phyloP scores from a whole-genome alignment of 1,140 invertebrate species.

The Megathymus violae region DNA sequence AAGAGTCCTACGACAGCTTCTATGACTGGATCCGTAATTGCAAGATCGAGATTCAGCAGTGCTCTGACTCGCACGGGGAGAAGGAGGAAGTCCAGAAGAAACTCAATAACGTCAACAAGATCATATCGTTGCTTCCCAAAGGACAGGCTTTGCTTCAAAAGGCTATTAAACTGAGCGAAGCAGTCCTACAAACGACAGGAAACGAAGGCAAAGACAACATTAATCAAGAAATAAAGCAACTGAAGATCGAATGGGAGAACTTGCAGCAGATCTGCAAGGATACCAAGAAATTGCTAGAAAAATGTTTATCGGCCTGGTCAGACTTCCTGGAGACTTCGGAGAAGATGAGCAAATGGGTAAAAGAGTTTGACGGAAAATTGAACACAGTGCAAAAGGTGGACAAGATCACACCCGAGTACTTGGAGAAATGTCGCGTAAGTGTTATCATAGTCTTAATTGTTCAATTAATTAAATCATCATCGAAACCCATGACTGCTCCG shows the following conservation, averaged over 20 bases:
- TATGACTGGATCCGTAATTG: conserved; percentile 94
- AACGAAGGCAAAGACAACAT: conserved; percentile 94
- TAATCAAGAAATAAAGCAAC: conserved; percentile 92
- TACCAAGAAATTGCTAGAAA: conserved; percentile 89
- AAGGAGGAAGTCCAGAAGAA: conserved; percentile 90
- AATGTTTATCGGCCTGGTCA: conserved; percentile 94
- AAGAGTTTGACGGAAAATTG: conserved; percentile 88
- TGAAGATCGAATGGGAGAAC: conserved; percentile 95
- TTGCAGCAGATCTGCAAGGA: conserved; percentile 92
- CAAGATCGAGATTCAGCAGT: conserved; percentile 92
- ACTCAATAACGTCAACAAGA: conserved; percentile 88
- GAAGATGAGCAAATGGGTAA: conserved; percentile 91
- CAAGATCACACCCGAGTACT: conserved; percentile 91
- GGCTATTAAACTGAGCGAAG: conserved; percentile 90
- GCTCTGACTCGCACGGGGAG: conserved; percentile 93
- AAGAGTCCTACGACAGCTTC: conserved; percentile 91
- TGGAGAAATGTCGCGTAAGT: conserved; percentile 89
- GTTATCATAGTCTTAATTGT: conserved; percentile 8
- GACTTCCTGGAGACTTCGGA: conserved; percentile 92
- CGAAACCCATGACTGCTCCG: no score
- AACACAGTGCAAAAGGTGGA: conserved; percentile 88
- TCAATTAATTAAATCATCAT: background rate
- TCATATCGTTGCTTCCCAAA: conserved; percentile 87
- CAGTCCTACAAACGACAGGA: conserved; percentile 92
- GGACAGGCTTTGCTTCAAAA: conserved; percentile 90